These are phyloP conservation scores for Siniperca obscura DNA, from an alignment of 2,797 vertebrate genomes.

Conservation along the genomic window DNA sequence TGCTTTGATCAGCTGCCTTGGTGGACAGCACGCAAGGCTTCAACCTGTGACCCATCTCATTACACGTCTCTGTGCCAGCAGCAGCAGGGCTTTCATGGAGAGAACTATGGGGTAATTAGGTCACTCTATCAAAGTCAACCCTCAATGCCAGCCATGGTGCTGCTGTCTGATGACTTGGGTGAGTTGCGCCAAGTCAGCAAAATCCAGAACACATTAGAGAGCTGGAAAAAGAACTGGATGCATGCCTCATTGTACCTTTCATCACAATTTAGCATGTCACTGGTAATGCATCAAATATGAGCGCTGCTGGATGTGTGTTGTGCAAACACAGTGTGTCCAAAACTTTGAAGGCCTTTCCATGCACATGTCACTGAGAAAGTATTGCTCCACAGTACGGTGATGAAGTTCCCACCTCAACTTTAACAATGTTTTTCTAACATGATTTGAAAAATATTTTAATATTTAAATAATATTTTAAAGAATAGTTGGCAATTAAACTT, in stretches of 20 bases:
- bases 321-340: slow-evolving; percentile 34
- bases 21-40: slow-evolving; percentile 15
- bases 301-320: slow-evolving; percentile 33
- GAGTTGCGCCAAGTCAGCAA: slow-evolving; percentile 68
- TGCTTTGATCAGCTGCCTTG: slow-evolving; percentile 43
- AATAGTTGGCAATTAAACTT: background rate
- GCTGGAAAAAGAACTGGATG: slow-evolving; percentile 47
- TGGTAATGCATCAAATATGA: slow-evolving; percentile 48
- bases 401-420: slow-evolving; percentile 11
- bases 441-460: background rate
- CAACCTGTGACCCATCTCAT: slow-evolving; percentile 63
- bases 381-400: background rate
- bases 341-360: slow-evolving; percentile 39
- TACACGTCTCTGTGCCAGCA: slow-evolving; percentile 52
- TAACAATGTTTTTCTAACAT: background rate
- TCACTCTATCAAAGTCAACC: slow-evolving; percentile 72
- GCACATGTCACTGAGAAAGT: slow-evolving; percentile 17
- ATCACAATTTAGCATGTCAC: slow-evolving; percentile 54
- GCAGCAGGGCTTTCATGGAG: slow-evolving; percentile 52
- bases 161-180: slow-evolving; percentile 64
- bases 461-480: background rate
- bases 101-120: slow-evolving; percentile 67
- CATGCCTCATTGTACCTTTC: slow-evolving; percentile 58
- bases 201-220: slow-evolving; percentile 57
- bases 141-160: slow-evolving; percentile 54